Percentiles rank a stretch among this genome's conserved stretches.
These are phyloP conservation scores for Tympanoctomys barrerae DNA, from an alignment of 2,797 vertebrate genomes.

Conservation along the genomic window DNA sequence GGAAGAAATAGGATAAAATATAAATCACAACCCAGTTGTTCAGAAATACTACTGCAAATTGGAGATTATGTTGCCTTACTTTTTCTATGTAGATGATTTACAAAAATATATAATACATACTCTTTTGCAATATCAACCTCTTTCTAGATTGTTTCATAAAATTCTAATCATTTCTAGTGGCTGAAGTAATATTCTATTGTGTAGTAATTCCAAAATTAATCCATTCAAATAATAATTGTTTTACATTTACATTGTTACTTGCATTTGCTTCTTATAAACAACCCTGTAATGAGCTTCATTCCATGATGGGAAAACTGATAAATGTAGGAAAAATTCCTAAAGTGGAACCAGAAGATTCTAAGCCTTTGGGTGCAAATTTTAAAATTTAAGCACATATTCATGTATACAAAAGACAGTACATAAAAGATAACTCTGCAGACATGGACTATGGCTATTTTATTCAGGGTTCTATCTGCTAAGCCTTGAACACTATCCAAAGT, in stretches of 20 bases:
- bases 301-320: background rate
- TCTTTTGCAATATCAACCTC: slow-evolving; percentile 17
- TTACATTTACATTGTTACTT: background rate
- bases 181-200: background rate
- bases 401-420: background rate
- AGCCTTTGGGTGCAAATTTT: slow-evolving; percentile 2
- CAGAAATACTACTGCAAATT: background rate
- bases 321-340: slow-evolving; percentile 13
- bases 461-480: background rate
- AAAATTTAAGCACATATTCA: background rate
- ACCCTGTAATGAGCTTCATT: background rate
- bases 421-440: background rate
- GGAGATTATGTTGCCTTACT: background rate
- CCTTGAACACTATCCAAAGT: background rate
- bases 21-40: background rate
- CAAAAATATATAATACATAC: background rate
- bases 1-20: background rate
- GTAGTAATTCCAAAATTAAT: slow-evolving; percentile 47
- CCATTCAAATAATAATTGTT: background rate
- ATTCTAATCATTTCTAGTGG: slow-evolving; percentile 12
- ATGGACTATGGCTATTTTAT: background rate
- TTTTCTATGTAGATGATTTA: slow-evolving; percentile 37
- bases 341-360: slow-evolving; percentile 11
- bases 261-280: slow-evolving; percentile 38
- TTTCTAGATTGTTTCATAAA: slow-evolving; percentile 4